These are phyloP conservation scores for Oriolus oriolus DNA, from an alignment of 2,113 vertebrate genomes.

Conservation along the genomic window DNA sequence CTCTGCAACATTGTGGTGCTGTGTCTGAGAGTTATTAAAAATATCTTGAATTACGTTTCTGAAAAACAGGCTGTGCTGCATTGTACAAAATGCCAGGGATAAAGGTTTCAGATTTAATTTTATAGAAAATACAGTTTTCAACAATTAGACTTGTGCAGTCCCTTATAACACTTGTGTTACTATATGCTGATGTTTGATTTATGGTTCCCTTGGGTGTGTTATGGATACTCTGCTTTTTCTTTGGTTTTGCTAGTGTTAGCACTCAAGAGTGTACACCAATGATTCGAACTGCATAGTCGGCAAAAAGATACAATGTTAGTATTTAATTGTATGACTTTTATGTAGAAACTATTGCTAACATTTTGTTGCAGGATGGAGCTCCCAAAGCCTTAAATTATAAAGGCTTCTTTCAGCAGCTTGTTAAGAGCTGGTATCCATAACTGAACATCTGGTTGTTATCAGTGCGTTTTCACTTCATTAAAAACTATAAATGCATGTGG, in stretches of 20 bases:
- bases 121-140: background rate
- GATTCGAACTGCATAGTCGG: background rate
- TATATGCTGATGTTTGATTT: background rate
- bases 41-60: background rate
- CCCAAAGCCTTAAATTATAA: constrained; percentile 64
- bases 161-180: background rate
- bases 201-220: background rate
- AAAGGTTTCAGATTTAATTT: background rate
- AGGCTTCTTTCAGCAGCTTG: constrained; percentile 66
- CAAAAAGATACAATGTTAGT: background rate
- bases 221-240: background rate
- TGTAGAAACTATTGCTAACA: constrained; percentile 35
- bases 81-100: background rate
- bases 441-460: constrained; percentile 69
- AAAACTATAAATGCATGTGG: constrained; percentile 53
- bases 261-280: background rate
- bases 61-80: background rate
- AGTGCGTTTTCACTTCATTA: constrained; percentile 68
- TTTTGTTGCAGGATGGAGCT: constrained; percentile 18
- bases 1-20: background rate
- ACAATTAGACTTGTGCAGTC: background rate
- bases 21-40: background rate
- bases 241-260: background rate
- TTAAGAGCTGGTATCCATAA: constrained; percentile 33
- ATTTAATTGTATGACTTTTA: background rate